Percentiles rank a stretch among this genome's conserved stretches.
phyloP scores from a whole-genome alignment of 2,888 invertebrate species.

The Vanessa cardui region DNA sequence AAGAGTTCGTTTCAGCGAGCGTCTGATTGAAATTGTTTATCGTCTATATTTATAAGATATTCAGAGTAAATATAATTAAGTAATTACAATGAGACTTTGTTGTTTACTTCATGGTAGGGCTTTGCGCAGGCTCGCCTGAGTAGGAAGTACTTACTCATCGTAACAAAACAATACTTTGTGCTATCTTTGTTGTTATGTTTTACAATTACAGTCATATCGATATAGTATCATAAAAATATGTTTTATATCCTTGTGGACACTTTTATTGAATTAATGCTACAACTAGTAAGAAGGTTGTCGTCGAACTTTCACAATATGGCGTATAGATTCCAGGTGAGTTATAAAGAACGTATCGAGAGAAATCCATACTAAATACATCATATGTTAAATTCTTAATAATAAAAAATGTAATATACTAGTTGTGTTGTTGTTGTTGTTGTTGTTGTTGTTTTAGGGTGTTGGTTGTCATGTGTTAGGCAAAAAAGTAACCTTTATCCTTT shows the following conservation, averaged over 20 bases:
- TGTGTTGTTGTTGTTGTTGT: too few relatives aligned
- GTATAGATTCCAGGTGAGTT: background rate
- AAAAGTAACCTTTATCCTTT: too few relatives aligned
- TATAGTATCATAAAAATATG: background rate
- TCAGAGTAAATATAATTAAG: background rate
- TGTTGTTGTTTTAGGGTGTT: too few relatives aligned
- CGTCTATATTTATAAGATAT: slow-evolving; percentile 2
- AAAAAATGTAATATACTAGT: too few relatives aligned
- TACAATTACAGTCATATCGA: background rate
- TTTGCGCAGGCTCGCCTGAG: too few relatives aligned
- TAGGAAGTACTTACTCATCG: too few relatives aligned
- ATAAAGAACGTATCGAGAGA: too few relatives aligned
- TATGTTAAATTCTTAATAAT: too few relatives aligned
- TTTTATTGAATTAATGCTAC: background rate
- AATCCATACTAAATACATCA: too few relatives aligned
- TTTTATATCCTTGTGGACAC: background rate
- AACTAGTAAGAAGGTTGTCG: background rate
- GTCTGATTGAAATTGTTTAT: slow-evolving; percentile 31
- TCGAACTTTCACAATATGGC: background rate
- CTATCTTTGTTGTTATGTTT: background rate
- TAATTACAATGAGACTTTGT: too few relatives aligned
- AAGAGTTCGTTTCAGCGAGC: slow-evolving; percentile 51
- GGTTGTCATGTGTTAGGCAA: too few relatives aligned
- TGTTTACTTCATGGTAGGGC: too few relatives aligned
- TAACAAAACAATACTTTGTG: background rate